phyloP scores from a whole-genome alignment of 92 coral and sea anemone species.

The Zoanthus sansibaricus region DNA sequence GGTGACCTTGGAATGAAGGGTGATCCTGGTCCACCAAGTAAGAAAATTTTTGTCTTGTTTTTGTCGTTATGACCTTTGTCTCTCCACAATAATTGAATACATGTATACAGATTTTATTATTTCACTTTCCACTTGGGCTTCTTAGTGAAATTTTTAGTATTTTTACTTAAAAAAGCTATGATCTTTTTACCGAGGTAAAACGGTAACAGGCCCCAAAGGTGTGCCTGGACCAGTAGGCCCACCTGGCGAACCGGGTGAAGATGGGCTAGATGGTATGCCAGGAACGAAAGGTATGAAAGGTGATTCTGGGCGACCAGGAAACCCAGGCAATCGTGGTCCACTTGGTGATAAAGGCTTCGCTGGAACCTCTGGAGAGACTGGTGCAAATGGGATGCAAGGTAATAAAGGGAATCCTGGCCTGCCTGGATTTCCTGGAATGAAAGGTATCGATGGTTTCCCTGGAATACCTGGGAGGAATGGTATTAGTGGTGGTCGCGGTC shows the following conservation, averaged over 20 bases:
- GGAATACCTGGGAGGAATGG: conserved; percentile 52
- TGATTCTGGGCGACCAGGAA: conserved; percentile 58
- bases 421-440: conserved; percentile 55
- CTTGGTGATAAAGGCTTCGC: conserved; percentile 5
- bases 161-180: neutral
- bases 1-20: conserved; percentile 23
- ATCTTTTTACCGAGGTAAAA: conserved; percentile 5
- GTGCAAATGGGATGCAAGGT: conserved; percentile 68
- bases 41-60: neutral
- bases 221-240: conserved; percentile 58
- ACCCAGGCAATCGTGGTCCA: neutral
- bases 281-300: conserved; percentile 47
- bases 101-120: too few species aligned
- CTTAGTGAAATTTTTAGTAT: neutral
- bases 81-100: too few species aligned
- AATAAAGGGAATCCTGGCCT: conserved; percentile 42
- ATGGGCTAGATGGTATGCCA: conserved; percentile 57
- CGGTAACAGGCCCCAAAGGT: conserved; percentile 54
- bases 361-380: conserved; percentile 60
- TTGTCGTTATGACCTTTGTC: too few species aligned
- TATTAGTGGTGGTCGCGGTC: conserved; percentile 38
- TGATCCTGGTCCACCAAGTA: conserved; percentile 31
- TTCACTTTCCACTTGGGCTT: too few species aligned
- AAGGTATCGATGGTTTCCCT: conserved; percentile 55
- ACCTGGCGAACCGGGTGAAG: conserved; percentile 53